Evolutionary conservation across 2,113 vertebrate genomes (phyloP).

Genomic region (Eudyptes chrysolophus): DNA sequence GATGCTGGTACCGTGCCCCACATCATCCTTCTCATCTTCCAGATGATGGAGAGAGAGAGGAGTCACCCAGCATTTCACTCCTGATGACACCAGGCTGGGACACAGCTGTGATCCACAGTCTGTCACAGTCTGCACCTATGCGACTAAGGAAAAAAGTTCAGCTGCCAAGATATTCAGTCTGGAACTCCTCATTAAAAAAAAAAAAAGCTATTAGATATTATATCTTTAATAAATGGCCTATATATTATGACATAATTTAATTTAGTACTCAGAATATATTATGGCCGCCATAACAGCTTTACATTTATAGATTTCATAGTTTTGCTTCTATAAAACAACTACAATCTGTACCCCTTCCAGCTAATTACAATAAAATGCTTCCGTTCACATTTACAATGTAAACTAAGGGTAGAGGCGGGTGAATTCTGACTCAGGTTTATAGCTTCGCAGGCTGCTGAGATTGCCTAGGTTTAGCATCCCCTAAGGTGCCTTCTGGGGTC

Average conservation of each 20-base stretch:
- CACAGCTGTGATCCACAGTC: background rate
- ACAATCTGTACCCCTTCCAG: slow-evolving; percentile 30
- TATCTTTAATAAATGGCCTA: slow-evolving; percentile 51
- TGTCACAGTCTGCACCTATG: background rate
- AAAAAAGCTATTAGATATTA: background rate
- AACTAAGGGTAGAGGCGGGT: background rate
- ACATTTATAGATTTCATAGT: slow-evolving; percentile 63
- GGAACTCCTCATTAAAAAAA: background rate
- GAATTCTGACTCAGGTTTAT: background rate
- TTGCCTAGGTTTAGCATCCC: background rate
- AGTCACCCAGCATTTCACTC: background rate
- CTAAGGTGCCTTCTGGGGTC: background rate
- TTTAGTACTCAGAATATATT: slow-evolving; percentile 47
- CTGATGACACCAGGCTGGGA: background rate
- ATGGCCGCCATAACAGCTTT: slow-evolving; percentile 4
- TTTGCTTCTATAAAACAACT: slow-evolving; percentile 64
- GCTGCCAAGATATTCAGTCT: background rate
- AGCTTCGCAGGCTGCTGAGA: background rate
- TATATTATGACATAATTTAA: slow-evolving; percentile 63
- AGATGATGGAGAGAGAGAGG: background rate
- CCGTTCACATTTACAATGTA: slow-evolving; percentile 28
- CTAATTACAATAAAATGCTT: slow-evolving; percentile 64
- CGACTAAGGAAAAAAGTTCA: slow-evolving; percentile 14
- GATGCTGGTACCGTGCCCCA: background rate
- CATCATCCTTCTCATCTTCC: background rate